These are phyloP conservation scores for Bubo bubo DNA, from an alignment of 2,113 vertebrate species.

Conservation along the genomic window DNA sequence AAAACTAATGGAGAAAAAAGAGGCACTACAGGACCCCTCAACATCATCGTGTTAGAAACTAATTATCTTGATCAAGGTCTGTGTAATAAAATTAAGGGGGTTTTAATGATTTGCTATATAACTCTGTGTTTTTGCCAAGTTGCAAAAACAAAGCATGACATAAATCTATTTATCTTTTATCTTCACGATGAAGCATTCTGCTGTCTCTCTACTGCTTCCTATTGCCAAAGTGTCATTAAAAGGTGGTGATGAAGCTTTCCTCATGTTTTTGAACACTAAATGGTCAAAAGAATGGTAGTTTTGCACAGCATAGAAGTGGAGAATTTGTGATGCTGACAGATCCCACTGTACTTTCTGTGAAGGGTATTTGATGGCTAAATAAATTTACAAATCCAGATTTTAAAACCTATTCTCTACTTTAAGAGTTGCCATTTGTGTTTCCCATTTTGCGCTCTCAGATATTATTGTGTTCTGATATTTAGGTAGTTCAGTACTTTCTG, in stretches of 20 bases:
- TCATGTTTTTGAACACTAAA: conserved; percentile 2
- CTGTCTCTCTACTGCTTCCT: neutral
- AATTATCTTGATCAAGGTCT: conserved; percentile 41
- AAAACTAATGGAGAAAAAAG: conserved; percentile 30
- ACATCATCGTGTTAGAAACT: conserved; percentile 1
- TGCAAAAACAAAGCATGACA: neutral
- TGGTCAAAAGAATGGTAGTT: neutral
- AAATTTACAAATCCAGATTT: neutral
- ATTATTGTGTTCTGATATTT: neutral
- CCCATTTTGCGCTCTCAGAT: neutral
- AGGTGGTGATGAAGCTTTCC: conserved; percentile 17
- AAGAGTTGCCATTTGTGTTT: neutral
- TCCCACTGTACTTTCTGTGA: neutral
- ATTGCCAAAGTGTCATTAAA: conserved; percentile 21
- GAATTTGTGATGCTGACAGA: neutral
- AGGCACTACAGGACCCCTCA: neutral
- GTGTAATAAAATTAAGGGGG: conserved; percentile 40
- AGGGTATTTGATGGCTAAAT: neutral
- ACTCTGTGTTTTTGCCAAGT: conserved; percentile 43
- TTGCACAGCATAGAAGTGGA: neutral
- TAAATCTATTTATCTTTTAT: conserved; percentile 54
- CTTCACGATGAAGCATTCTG: neutral
- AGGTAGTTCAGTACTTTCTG: neutral
- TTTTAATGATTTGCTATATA: conserved; percentile 40
- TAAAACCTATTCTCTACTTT: neutral